These are phyloP conservation scores for Embiotoca jacksoni DNA, from an alignment of 2,113 vertebrate species.

Conservation along the genomic window DNA sequence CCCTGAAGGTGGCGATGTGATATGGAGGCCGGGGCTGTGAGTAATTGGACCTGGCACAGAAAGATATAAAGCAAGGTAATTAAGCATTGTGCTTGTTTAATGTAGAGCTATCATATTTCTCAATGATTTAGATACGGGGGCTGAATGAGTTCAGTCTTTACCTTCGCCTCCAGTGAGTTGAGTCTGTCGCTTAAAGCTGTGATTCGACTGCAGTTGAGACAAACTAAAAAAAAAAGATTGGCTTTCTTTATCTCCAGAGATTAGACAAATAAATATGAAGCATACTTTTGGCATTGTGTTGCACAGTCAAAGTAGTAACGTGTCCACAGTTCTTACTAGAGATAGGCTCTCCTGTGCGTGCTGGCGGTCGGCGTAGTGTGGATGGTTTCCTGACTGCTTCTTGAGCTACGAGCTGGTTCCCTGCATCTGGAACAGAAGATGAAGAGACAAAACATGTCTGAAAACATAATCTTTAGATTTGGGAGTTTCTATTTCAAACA, in stretches of 20 bases:
- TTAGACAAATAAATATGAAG: background rate
- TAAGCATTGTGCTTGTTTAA: background rate
- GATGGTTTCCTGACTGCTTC: slow-evolving; percentile 81
- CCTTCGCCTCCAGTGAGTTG: slow-evolving; percentile 90
- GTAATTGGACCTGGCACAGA: slow-evolving; percentile 86
- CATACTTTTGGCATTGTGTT: background rate
- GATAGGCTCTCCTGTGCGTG: slow-evolving; percentile 72
- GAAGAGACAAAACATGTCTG: background rate
- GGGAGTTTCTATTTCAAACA: background rate
- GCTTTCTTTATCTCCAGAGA: background rate
- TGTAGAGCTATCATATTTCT: background rate
- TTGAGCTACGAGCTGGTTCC: slow-evolving; percentile 80
- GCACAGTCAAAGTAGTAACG: background rate
- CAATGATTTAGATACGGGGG: background rate
- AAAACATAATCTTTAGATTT: background rate
- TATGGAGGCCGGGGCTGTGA: slow-evolving; percentile 71
- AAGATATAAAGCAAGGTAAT: slow-evolving; percentile 36
- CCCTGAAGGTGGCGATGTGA: slow-evolving; percentile 58
- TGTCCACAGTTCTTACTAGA: slow-evolving; percentile 80
- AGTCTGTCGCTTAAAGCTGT: slow-evolving; percentile 87
- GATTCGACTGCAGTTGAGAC: slow-evolving; percentile 93
- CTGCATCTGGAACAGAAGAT: slow-evolving; percentile 78
- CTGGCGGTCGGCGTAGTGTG: slow-evolving; percentile 71
- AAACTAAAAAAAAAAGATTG: slow-evolving; percentile 80
- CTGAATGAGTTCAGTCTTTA: slow-evolving; percentile 57